Evolutionary conservation across 2,888 invertebrate species (phyloP).

Genomic region (Plusia festucae): DNA sequence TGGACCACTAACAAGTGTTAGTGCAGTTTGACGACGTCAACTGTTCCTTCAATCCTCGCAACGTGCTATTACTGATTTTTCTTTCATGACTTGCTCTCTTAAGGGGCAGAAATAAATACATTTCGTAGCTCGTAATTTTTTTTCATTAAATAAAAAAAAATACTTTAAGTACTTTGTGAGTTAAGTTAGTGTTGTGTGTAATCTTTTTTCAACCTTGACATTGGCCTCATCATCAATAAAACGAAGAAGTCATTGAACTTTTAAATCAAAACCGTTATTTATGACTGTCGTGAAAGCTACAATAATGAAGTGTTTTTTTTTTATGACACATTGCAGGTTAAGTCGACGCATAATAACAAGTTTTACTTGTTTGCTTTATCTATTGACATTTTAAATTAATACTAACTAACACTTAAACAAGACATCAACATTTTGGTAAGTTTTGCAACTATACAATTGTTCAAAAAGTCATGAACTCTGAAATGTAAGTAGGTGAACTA

Average conservation of each 20-base stretch:
- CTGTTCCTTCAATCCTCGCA: not conserved
- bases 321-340: not conserved
- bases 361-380: not conserved
- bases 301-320: not conserved
- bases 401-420: not conserved
- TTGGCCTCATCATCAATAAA: not conserved
- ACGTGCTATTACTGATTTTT: too few relatives aligned
- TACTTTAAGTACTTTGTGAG: too few relatives aligned
- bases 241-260: slow-evolving; percentile 6
- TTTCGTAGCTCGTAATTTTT: too few relatives aligned
- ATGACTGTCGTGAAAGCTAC: not conserved
- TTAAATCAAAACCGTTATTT: not conserved
- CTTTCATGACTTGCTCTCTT: too few relatives aligned
- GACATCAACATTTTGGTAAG: not conserved
- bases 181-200: too few relatives aligned
- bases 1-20: slow-evolving; percentile 21
- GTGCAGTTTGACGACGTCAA: slow-evolving; percentile 2
- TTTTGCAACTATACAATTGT: not conserved
- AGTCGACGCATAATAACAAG: slow-evolving; percentile 3
- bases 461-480: not conserved
- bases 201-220: not conserved
- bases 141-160: too few relatives aligned
- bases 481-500: not conserved
- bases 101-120: too few relatives aligned
- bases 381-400: not conserved